Conservation (phyloP, 2,113 vertebrate species). For the Hassar affinis region DNA sequence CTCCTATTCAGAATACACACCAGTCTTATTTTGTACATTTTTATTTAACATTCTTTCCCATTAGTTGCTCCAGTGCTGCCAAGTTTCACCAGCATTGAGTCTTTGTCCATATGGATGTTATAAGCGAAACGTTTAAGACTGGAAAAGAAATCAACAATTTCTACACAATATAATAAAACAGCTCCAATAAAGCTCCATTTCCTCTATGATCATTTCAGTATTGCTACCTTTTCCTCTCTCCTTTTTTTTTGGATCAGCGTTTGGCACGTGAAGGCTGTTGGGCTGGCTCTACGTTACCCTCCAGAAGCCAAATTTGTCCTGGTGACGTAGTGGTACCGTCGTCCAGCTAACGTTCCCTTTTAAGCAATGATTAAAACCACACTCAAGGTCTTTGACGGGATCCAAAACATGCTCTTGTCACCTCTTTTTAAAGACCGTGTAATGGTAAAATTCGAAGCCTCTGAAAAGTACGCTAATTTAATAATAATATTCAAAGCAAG, state of each 20-base stretch:
- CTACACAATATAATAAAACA: slow-evolving; percentile 7
- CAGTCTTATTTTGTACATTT: not conserved
- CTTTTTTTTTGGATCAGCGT: not conserved
- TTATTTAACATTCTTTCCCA: not conserved
- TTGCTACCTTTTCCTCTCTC: slow-evolving; percentile 17
- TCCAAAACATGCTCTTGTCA: not conserved
- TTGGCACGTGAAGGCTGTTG: not conserved
- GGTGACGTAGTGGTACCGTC: not conserved
- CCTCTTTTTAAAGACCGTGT: not conserved
- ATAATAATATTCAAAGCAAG: not conserved
- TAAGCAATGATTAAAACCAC: not conserved
- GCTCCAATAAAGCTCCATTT: slow-evolving; percentile 24
- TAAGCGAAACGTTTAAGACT: slow-evolving; percentile 4
- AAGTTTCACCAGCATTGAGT: not conserved
- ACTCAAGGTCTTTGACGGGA: not conserved
- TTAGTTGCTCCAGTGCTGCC: not conserved
- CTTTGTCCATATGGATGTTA: not conserved
- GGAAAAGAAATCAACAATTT: slow-evolving; percentile 26
- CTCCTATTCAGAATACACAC: not conserved
- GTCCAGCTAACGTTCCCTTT: not conserved
- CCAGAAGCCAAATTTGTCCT: slow-evolving; percentile 26
- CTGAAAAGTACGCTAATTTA: not conserved
- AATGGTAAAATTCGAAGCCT: not conserved
- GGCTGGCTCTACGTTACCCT: slow-evolving; percentile 7
- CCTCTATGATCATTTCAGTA: slow-evolving; percentile 1